Base-by-base conservation (phyloP, 2,797 vertebrate species). In the Acomys russatus region DNA sequence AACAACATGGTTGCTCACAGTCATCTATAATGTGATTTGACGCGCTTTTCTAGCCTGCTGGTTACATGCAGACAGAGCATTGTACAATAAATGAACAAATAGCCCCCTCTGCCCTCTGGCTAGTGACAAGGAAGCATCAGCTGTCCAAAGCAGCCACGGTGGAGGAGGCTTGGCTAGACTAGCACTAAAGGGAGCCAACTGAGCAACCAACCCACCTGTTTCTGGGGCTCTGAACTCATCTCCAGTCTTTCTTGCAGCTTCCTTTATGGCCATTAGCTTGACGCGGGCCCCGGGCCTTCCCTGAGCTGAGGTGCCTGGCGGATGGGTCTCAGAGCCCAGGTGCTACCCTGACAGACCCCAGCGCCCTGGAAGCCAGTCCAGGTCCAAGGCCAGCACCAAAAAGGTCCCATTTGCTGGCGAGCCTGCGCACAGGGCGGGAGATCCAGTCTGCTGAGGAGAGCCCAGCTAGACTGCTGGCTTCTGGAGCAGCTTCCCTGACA, bases 81-180 rank as follows among this genome's bases (percentile, higher is more conserved):
- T 44, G 44, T 44, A 4, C 4, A 44, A 44, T 44, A 44, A 44
- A 44, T 44, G 4, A 44, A 44, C 44, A 44, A 44, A 44, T 44
- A 44, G 44, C 95, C 33, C n/a, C 90, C 96, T 51, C 92, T 88
- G 64, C 59, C 84, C 96, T 94, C 83, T 77, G 83, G 97, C 92
- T 79, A 94, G 96, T 95, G 98, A 97, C 96, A 96, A 92, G 94
- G 95, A 91, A 95, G 96, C 96, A 94, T 76, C 78, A 51, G 91
- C 44, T 92, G 76, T 92, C 71, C 54, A 90, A 94, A 94, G 94
- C 80, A 79, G 78, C 33, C 35, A 54, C 30, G 76, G 96, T 38
- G 91, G 90, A 82, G 59, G 70, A 71, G 66, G 28, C 30, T 92
- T 63, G n/a, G 88, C 90, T n/a, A 86, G 80, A 85, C 9, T 35